These are phyloP conservation scores for Empidonax alnorum DNA, from an alignment of 2,113 vertebrate genomes.

Conservation along the genomic window DNA sequence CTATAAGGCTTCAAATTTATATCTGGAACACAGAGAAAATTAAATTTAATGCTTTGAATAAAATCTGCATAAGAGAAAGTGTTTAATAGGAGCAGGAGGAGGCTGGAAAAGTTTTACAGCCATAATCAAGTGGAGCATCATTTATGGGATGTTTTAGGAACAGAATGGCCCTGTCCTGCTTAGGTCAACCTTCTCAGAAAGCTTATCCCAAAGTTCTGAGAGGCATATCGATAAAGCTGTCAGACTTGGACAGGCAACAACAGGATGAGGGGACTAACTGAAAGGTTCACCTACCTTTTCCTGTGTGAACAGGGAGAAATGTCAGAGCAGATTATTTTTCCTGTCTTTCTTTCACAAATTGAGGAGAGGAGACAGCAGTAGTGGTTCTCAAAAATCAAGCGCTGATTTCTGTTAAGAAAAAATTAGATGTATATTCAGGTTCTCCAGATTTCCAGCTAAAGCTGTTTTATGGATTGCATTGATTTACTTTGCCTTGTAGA, in stretches of 20 bases:
- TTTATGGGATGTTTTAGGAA: background rate
- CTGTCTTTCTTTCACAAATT: background rate
- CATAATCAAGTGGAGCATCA: background rate
- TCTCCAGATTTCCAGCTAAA: conserved; percentile 7
- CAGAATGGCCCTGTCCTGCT: background rate
- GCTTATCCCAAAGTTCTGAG: background rate
- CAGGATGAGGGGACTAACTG: background rate
- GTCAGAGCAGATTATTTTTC: background rate
- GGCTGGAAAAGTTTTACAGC: background rate
- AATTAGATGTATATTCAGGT: background rate
- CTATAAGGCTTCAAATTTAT: background rate
- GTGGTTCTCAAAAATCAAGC: background rate
- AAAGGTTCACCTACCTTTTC: background rate
- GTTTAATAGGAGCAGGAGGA: background rate
- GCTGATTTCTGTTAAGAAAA: background rate
- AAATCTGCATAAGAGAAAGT: background rate
- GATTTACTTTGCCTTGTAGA: conserved; percentile 45
- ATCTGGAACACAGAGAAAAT: conserved; percentile 6
- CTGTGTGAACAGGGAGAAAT: background rate
- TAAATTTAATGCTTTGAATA: background rate
- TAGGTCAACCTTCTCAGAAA: background rate
- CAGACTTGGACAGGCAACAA: background rate
- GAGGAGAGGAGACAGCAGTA: background rate
- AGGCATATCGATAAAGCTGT: background rate
- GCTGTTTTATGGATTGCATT: conserved; percentile 55